Evolutionary conservation across 2,797 vertebrate species (phyloP).

Genomic region (Cyclura pinguis): DNA sequence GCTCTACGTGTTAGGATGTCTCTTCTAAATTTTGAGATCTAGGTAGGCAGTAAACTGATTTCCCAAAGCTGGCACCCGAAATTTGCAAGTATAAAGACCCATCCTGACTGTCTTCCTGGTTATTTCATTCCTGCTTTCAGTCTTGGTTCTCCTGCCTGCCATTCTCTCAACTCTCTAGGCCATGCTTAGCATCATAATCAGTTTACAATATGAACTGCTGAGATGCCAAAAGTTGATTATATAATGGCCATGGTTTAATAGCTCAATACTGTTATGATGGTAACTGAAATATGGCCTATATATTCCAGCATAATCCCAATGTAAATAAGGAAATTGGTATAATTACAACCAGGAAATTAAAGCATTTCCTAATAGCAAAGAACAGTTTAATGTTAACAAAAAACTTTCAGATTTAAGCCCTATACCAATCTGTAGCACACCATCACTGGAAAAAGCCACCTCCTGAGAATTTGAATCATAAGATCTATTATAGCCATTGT

Average conservation of each 20-base stretch:
- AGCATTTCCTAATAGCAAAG: background rate
- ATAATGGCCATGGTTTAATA: background rate
- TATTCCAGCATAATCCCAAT: background rate
- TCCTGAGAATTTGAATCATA: slow-evolving; percentile 50
- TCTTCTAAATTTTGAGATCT: too few relatives aligned
- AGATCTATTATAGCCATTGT: background rate
- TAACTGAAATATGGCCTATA: background rate
- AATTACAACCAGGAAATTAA: background rate
- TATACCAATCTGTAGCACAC: background rate
- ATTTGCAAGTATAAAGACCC: background rate
- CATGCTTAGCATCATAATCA: background rate
- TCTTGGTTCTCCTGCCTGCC: background rate
- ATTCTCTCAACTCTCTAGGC: background rate
- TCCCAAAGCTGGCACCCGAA: background rate
- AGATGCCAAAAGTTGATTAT: background rate
- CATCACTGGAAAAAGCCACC: slow-evolving; percentile 15
- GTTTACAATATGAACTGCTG: background rate
- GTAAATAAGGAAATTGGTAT: background rate
- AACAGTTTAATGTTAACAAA: slow-evolving; percentile 1
- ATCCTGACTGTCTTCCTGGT: background rate
- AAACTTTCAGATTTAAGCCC: slow-evolving; percentile 6
- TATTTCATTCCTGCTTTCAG: background rate
- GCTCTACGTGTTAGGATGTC: too few relatives aligned
- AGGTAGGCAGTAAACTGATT: background rate
- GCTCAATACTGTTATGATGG: background rate